Evolutionary conservation across 2,888 invertebrate species (phyloP).

Genomic region (Criorhina ranunculi): DNA sequence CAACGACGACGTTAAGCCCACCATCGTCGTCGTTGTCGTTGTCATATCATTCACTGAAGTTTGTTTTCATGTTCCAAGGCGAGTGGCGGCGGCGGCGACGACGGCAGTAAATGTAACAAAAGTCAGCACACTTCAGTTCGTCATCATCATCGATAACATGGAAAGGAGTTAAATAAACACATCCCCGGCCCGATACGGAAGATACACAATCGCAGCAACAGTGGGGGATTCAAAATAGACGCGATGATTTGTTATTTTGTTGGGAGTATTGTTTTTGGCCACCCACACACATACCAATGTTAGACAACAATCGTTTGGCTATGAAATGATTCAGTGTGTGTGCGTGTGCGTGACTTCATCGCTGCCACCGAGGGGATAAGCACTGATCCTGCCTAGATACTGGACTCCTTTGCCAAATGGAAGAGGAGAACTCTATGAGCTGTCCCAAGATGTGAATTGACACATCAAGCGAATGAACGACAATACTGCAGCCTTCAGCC

Average conservation of each 20-base stretch:
- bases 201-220: conserved; percentile 1
- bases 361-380: no score
- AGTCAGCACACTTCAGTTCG: conserved; percentile 27
- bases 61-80: conserved; percentile 11
- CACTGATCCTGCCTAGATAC: no score
- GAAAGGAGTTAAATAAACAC: conserved; percentile 35
- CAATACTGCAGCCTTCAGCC: no score
- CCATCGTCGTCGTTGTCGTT: background rate
- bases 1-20: background rate
- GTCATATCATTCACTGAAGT: background rate
- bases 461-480: no score
- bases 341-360: no score
- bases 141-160: conserved; percentile 28
- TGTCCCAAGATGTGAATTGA: no score
- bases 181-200: background rate
- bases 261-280: conserved; percentile 11
- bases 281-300: background rate
- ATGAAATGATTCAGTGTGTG: no score
- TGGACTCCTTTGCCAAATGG: no score
- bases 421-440: no score
- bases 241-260: background rate
- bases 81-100: background rate
- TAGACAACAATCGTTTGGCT: no score
- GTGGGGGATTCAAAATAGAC: conserved; percentile 8
- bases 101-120: conserved; percentile 9